Base-by-base conservation (phyloP, 2,888 invertebrate genomes). In the Zygothrica quintamaculata region DNA sequence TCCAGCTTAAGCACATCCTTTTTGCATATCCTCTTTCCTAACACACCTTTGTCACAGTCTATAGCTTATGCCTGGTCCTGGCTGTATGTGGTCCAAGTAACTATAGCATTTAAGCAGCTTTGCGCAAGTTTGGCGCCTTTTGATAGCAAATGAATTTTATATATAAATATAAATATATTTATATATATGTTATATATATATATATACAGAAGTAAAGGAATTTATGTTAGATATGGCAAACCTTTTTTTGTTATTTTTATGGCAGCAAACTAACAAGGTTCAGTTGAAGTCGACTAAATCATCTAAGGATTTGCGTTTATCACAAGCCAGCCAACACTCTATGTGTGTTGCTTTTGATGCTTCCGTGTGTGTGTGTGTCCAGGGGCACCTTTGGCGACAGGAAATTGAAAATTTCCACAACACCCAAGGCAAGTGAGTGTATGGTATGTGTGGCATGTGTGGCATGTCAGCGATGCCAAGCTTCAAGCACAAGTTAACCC, bases 91-190 rank as follows among this genome's bases (percentile, higher is more conserved):
- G 65, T 59, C 58, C 59, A 64, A 82, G 81, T 89, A 85, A 76
- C 89, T 88, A 89, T 89, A 88, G 76, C 87, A 86, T 73, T 87
- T 89, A 89, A 89, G 89, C 89, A 70, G 89, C 88, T 89, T 89
- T 89, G 60, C 48, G 26, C 46, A 78, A 74, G 68, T 87, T 80
- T 77, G 61, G 71, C 36, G 68, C 61, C 82, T 66, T 66, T 77
- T 80, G 85, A 87, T 84, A 82, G 80, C 29, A 46, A 53, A 71
- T 71, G 67, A 76, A 59, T 64, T 61, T 61, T 64, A 60, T 44
- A 73, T 55, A 65, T 37, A 66, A 26, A 39, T 43, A 44, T 55
- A 65, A 42, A 66, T 31, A 39, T 43, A 44, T 53, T 66, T 69
- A 59, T 34, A 67, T 62, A 64, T 46, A 53, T 34, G 31, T 5